These are phyloP conservation scores for Limanda limanda DNA, from an alignment of 2,113 vertebrate species.

Conservation along the genomic window DNA sequence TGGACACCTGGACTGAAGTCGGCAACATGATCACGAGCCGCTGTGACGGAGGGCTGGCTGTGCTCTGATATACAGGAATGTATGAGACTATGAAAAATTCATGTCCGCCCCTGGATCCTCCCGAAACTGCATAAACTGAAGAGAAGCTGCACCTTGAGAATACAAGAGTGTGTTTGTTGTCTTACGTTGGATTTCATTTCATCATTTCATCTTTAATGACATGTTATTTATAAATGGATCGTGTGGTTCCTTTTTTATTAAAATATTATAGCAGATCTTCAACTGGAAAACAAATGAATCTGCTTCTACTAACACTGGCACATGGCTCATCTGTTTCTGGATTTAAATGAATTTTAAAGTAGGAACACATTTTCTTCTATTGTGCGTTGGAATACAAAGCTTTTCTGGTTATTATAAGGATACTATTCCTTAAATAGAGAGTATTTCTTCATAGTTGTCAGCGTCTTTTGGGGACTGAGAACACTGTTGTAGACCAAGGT, in stretches of 20 bases:
- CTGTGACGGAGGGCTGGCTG: constrained; percentile 93
- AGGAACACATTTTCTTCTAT: neutral
- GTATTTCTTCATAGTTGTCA: constrained; percentile 1
- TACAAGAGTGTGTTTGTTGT: constrained; percentile 31
- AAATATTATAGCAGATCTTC: constrained; percentile 1
- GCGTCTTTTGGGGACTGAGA: too few relatives aligned
- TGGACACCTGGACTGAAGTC: constrained; percentile 95
- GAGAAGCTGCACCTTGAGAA: constrained; percentile 51
- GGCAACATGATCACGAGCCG: constrained; percentile 98
- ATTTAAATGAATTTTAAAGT: neutral
- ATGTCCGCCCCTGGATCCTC: constrained; percentile 15
- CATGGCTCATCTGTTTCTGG: neutral
- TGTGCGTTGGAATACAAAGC: constrained; percentile 12
- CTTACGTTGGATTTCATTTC: constrained; percentile 17
- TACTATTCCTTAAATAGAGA: constrained; percentile 24
- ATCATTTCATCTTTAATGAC: neutral
- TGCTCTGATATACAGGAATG: constrained; percentile 81
- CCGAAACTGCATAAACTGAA: constrained; percentile 4
- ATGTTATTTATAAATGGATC: constrained; percentile 43
- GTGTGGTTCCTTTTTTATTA: neutral
- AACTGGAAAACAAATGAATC: constrained; percentile 30
- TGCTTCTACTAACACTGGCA: constrained; percentile 12
- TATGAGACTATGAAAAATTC: constrained; percentile 12
- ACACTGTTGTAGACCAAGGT: constrained; percentile 5
- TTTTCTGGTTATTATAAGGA: constrained; percentile 5